phyloP scores from a whole-genome alignment of 2,888 invertebrate species.

The Gastracanthus pulcherrimus region DNA sequence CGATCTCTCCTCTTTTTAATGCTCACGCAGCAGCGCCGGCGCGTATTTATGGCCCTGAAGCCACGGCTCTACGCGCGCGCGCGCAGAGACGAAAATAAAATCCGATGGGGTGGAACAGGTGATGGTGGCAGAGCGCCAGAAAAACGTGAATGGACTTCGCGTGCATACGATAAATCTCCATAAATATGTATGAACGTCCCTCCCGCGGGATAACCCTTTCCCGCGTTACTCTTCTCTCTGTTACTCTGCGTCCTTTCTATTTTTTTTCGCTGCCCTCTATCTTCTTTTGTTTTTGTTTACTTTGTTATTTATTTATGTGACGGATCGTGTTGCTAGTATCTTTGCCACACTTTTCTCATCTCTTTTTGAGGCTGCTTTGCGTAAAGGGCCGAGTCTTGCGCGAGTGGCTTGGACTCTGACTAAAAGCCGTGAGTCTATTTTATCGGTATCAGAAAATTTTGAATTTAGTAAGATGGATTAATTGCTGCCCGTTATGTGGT shows the following conservation, averaged over 20 bases:
- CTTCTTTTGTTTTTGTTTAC: conserved; percentile 6
- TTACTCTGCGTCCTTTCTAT: neutral
- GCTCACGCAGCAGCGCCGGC: conserved; percentile 54
- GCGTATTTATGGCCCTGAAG: conserved; percentile 64
- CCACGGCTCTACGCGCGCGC: conserved; percentile 42
- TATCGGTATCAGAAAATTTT: no score
- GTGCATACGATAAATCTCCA: conserved; percentile 70
- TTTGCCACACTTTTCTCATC: conserved; percentile 4
- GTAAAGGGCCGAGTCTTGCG: no score
- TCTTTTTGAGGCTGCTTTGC: neutral
- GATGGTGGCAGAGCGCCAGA: conserved; percentile 70
- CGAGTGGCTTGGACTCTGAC: no score
- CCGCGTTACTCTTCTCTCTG: conserved; percentile 28
- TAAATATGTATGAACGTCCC: conserved; percentile 70
- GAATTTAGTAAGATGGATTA: no score
- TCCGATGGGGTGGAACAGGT: conserved; percentile 69
- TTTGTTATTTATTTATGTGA: conserved; percentile 27
- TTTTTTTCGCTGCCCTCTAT: neutral
- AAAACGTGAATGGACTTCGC: conserved; percentile 65
- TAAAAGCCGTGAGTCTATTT: no score
- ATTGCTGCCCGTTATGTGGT: no score
- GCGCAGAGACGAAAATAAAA: conserved; percentile 67
- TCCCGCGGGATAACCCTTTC: conserved; percentile 60
- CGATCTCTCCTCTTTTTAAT: conserved; percentile 40
- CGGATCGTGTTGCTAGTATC: neutral